These are phyloP conservation scores for Prostheceraeus crozeri DNA, from an alignment of 2,888 invertebrate genomes.

Conservation along the genomic window DNA sequence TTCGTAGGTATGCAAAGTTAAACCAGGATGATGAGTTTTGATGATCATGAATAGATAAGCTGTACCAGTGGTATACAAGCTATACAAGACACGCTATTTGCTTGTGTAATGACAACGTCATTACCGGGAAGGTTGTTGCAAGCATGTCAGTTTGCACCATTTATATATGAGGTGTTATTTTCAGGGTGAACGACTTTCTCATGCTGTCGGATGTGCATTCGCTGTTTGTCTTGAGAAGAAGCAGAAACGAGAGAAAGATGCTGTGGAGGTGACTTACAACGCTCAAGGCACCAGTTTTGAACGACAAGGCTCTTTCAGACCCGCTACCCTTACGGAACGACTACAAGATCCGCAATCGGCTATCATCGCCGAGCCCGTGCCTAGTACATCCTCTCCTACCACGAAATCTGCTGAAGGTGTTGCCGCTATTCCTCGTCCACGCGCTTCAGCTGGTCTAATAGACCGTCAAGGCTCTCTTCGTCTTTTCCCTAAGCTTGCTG, in stretches of 20 bases:
- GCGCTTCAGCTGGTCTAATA: constrained; percentile 84
- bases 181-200: constrained; percentile 87
- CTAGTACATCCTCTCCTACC: too few species aligned
- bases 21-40: too few species aligned
- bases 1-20: too few species aligned
- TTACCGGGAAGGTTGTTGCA: too few species aligned
- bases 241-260: constrained; percentile 91
- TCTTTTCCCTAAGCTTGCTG: constrained; percentile 63
- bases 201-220: constrained; percentile 98
- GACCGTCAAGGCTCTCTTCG: constrained; percentile 80
- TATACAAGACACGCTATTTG: too few species aligned
- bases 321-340: constrained; percentile 70
- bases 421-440: constrained; percentile 63
- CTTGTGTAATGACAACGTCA: too few species aligned
- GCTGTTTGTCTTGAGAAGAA: constrained; percentile 94
- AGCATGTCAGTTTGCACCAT: too few species aligned
- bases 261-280: constrained; percentile 53
- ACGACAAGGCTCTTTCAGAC: constrained; percentile 78
- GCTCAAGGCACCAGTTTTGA: constrained; percentile 69
- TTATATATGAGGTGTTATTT: too few species aligned
- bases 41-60: too few species aligned
- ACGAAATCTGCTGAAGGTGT: constrained; percentile 58
- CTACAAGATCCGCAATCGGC: constrained; percentile 64
- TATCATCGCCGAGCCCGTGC: constrained; percentile 59
- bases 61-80: too few species aligned